Evolutionary conservation across 2,888 invertebrate species (phyloP).

Genomic region (Synergus gifuensis): DNA sequence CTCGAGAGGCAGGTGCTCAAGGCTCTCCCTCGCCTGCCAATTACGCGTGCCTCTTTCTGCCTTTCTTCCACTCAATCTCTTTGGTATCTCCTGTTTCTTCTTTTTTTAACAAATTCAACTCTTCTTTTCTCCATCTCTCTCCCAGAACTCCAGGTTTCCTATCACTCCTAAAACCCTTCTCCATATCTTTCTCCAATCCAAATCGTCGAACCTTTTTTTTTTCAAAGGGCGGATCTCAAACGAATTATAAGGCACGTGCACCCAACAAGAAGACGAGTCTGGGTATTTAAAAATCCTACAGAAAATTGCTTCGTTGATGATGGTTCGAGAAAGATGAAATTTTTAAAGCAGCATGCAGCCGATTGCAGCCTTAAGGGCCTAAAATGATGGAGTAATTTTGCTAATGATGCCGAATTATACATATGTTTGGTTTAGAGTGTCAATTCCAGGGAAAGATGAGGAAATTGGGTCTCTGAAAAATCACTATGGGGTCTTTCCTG

Average conservation of each 20-base stretch:
- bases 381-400: constrained; percentile 17
- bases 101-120: constrained; percentile 43
- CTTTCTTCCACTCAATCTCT: constrained; percentile 50
- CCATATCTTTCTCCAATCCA: constrained; percentile 40
- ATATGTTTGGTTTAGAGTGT: not conserved
- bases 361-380: not conserved
- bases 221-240: constrained; percentile 11
- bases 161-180: constrained; percentile 35
- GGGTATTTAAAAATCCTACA: constrained; percentile 29
- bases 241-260: constrained; percentile 41
- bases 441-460: not conserved
- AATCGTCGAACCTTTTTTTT: constrained; percentile 15
- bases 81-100: constrained; percentile 43
- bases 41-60: constrained; percentile 71
- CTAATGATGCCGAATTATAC: constrained; percentile 5
- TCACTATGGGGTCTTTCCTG: too few species aligned
- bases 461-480: not conserved
- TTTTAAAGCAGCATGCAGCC: not conserved
- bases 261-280: constrained; percentile 3
- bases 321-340: not conserved
- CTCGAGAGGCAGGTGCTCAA: constrained; percentile 70
- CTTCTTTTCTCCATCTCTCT: constrained; percentile 47
- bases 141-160: constrained; percentile 12
- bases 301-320: constrained; percentile 10
- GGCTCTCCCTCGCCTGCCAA: constrained; percentile 65